Evolutionary conservation across 2,888 invertebrate genomes (phyloP).

Genomic region (Hirtodrosophila duncani): DNA sequence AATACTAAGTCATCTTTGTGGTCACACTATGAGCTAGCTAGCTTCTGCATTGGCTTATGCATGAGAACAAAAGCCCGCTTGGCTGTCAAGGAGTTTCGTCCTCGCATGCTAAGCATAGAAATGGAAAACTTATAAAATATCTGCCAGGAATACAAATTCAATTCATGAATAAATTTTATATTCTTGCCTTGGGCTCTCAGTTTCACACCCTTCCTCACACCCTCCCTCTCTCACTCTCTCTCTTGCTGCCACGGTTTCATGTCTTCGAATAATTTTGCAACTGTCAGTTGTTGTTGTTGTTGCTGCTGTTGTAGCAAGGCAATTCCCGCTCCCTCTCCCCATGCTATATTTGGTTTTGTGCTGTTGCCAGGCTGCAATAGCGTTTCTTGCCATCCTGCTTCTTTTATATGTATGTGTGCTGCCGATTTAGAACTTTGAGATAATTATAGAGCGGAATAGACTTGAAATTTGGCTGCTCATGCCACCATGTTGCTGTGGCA

Average conservation of each 20-base stretch:
- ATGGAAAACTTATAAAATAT: constrained; percentile 66
- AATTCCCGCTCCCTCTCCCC: too few relatives aligned
- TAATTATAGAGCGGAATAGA: constrained; percentile 46
- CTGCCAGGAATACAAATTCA: constrained; percentile 71
- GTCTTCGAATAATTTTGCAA: constrained; percentile 5
- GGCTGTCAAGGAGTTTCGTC: too few relatives aligned
- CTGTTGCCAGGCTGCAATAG: too few relatives aligned
- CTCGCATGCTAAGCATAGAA: constrained; percentile 22
- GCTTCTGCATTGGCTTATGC: too few relatives aligned
- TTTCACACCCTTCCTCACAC: constrained; percentile 20
- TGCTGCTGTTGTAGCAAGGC: too few relatives aligned
- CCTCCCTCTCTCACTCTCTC: background rate
- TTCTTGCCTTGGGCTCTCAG: constrained; percentile 36
- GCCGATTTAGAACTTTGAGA: constrained; percentile 28
- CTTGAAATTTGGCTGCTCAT: constrained; percentile 38
- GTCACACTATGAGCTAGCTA: too few relatives aligned
- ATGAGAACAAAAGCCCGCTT: too few relatives aligned
- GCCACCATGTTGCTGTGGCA: too few relatives aligned
- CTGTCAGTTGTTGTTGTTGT: too few relatives aligned
- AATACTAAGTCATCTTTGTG: too few relatives aligned
- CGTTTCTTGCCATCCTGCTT: background rate
- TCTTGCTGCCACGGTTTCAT: constrained; percentile 1
- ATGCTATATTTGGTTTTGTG: too few relatives aligned
- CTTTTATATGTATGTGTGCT: constrained; percentile 9
- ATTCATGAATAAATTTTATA: constrained; percentile 73